Evolutionary conservation across 2,113 vertebrate species (phyloP), one percentile per base, ranked within the genome.

Genomic region (Grallaria varia): DNA sequence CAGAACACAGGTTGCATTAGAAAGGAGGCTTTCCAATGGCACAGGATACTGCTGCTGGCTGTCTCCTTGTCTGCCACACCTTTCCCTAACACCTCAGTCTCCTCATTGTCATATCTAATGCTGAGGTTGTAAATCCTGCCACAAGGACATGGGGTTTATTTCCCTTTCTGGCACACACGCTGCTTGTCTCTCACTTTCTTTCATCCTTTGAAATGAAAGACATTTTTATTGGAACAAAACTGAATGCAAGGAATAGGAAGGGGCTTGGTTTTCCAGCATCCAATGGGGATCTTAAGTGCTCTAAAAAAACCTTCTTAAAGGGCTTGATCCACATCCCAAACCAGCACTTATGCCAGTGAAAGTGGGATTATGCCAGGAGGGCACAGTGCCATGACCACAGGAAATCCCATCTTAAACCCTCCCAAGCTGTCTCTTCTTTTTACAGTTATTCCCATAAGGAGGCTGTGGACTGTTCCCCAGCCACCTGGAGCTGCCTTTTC

Each of bases 81-180:
- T 45, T 35, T 23, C 30, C 53, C 31, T 14, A 16, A 47, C 62
- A 78, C 47, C 52, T 10, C 25, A 62, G 42, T 10, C 63, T 42
- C 62, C 35, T 45, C 18, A 6, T 0, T 52, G 23, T 8, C 20
- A 8, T 1, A 24, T 0, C 45, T 14, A 20, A 56, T 5, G 30
- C 13, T 15, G 7, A 45, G 81, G n/a, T 16, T 62, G 25, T 4
- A 40, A 62, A 47, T 21, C 68, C 55, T n/a, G 44, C 55, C 59
- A 77, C 8, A 39, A 42, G 21, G 14, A 44, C 45, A 2, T 4
- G 20, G 31, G 33, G 28, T 56, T 72, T 30, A 37, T 80, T 44
- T 69, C 50, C 50, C 20, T 40, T 68, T 8, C 31, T 1, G 76
- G 63, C 8, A 87, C 59, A 42, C 7, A 19, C 19, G 2, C 19